These are phyloP conservation scores for Augiades crinisus DNA, from an alignment of 2,888 invertebrate genomes.

Conservation along the genomic window DNA sequence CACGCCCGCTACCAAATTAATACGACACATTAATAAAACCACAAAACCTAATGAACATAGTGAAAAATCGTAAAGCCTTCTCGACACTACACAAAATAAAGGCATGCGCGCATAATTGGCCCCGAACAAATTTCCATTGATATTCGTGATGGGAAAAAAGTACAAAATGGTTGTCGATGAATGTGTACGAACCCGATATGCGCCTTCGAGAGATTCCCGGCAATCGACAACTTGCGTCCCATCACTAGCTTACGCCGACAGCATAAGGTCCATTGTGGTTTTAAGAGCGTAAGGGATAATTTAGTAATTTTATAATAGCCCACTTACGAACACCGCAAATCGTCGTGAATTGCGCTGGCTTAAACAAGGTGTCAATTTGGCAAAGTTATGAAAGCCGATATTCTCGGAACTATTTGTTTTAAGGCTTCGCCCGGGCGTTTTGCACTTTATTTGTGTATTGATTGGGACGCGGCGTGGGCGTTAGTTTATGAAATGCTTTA, in stretches of 20 bases:
- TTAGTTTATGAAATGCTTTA: conserved; percentile 60
- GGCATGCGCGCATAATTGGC: conserved; percentile 72
- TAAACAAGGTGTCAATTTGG: conserved; percentile 80
- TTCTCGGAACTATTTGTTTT: conserved; percentile 80
- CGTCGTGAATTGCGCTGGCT: conserved; percentile 72
- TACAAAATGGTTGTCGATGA: conserved; percentile 72
- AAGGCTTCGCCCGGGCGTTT: conserved; percentile 56
- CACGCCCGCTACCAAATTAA: conserved; percentile 22
- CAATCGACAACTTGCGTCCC: conserved; percentile 33
- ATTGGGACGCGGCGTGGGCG: conserved; percentile 56
- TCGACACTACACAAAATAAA: conserved; percentile 64
- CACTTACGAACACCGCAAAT: conserved; percentile 77
- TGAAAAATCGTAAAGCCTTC: conserved; percentile 40
- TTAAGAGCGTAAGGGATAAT: conserved; percentile 27
- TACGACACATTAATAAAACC: conserved; percentile 28
- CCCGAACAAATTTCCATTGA: conserved; percentile 79
- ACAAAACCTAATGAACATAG: conserved; percentile 29
- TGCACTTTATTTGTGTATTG: conserved; percentile 65
- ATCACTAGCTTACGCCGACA: conserved; percentile 27
- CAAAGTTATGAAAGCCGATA: conserved; percentile 75
- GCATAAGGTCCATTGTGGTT: conserved; percentile 38
- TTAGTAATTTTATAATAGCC: conserved; percentile 69
- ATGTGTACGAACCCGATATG: conserved; percentile 67
- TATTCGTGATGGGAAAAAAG: conserved; percentile 79
- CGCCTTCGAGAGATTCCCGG: conserved; percentile 46